Conservation (phyloP, 2,888 invertebrate genomes). For the Urechis unicinctus region DNA sequence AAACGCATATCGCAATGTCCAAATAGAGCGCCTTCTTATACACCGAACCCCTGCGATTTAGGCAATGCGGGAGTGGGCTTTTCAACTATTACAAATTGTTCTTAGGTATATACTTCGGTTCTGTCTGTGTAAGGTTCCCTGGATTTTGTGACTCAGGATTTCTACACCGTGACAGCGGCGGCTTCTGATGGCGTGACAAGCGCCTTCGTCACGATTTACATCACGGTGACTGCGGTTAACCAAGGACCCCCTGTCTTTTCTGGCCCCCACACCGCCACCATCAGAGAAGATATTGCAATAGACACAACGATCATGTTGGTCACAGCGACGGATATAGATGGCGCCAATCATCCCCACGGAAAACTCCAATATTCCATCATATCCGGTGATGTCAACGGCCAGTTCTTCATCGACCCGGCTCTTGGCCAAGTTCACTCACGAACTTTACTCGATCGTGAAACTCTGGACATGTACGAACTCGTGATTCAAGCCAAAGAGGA, state of each 20-base stretch:
- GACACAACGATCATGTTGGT: slow-evolving; percentile 14
- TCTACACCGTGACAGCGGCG: slow-evolving; percentile 25
- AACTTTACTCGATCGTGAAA: slow-evolving; percentile 22
- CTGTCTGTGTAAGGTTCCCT: too few relatives aligned
- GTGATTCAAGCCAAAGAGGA: neutral
- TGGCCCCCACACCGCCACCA: slow-evolving; percentile 3
- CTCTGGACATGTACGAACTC: neutral
- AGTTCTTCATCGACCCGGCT: slow-evolving; percentile 19
- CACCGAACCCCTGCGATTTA: too few relatives aligned
- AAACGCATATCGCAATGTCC: too few relatives aligned
- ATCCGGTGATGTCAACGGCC: slow-evolving; percentile 27
- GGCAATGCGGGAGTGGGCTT: too few relatives aligned
- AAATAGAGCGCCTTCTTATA: too few relatives aligned
- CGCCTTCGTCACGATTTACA: slow-evolving; percentile 20
- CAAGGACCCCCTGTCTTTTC: slow-evolving; percentile 29
- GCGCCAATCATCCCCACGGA: slow-evolving; percentile 28
- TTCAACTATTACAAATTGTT: too few relatives aligned
- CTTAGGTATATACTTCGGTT: too few relatives aligned
- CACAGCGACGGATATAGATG: slow-evolving; percentile 8
- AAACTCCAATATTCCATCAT: slow-evolving; percentile 25
- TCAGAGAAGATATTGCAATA: slow-evolving; percentile 26
- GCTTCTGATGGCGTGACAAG: slow-evolving; percentile 28
- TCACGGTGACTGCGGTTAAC: slow-evolving; percentile 30
- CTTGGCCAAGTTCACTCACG: slow-evolving; percentile 20
- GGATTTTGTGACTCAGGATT: slow-evolving; percentile 29